Conservation (phyloP, 35 echinoderm and acorn worm species). For the Antedon bifida region DNA sequence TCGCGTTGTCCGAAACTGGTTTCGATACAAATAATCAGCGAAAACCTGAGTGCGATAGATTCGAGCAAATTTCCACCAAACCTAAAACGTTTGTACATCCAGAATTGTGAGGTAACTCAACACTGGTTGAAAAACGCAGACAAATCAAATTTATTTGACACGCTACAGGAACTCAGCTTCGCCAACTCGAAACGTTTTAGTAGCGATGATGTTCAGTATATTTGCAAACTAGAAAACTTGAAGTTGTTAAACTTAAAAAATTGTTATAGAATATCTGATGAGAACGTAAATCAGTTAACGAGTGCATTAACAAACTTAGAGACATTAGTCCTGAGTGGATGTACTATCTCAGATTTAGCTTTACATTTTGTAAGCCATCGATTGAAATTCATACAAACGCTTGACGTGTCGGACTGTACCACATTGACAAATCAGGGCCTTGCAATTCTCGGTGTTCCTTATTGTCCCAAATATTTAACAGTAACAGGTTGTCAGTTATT, state of each 20-base stretch:
- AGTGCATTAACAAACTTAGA: conserved; percentile 9
- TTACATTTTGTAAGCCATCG: conserved; percentile 15
- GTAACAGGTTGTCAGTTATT: neutral
- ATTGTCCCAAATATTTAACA: neutral
- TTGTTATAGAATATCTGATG: conserved; percentile 41
- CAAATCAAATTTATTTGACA: conserved; percentile 5
- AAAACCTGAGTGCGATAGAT: conserved; percentile 15
- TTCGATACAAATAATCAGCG: conserved; percentile 16
- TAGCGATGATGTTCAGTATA: conserved; percentile 7
- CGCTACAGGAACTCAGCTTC: conserved; percentile 23
- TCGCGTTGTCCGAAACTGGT: conserved; percentile 32
- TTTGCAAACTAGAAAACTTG: neutral
- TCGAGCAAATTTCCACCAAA: conserved; percentile 16
- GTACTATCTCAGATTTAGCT: neutral
- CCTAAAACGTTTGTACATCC: conserved; percentile 17
- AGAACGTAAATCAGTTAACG: conserved; percentile 28
- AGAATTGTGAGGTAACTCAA: conserved; percentile 13
- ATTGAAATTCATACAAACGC: neutral
- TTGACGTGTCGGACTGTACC: neutral
- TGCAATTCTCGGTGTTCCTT: neutral
- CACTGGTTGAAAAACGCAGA: conserved; percentile 26
- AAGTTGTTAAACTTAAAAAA: conserved; percentile 9
- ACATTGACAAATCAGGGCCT: neutral
- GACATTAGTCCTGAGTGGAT: conserved; percentile 9
- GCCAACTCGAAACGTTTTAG: conserved; percentile 15